Conservation (phyloP, 2,888 invertebrate genomes). For the Platerodrilus igneus region DNA sequence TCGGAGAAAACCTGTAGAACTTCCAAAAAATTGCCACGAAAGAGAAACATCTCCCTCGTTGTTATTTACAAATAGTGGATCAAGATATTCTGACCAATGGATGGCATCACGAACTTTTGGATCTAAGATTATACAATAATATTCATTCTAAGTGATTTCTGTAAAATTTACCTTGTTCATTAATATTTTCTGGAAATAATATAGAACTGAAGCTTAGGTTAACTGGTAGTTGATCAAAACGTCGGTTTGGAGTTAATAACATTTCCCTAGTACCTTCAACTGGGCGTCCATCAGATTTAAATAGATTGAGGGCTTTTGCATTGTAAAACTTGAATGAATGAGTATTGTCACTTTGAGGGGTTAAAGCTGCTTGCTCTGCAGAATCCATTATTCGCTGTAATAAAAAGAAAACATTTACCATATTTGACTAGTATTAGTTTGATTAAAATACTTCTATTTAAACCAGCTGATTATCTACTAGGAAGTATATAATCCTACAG, state of each 20-base stretch:
- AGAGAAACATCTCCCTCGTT: constrained; percentile 84
- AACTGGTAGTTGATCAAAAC: constrained; percentile 82
- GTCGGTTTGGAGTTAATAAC: constrained; percentile 69
- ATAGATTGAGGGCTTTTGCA: constrained; percentile 75
- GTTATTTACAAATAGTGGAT: constrained; percentile 84
- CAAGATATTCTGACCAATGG: constrained; percentile 91
- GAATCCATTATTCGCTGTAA: constrained; percentile 85
- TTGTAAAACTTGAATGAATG: constrained; percentile 65
- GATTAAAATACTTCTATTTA: constrained; percentile 3
- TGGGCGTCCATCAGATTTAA: constrained; percentile 69
- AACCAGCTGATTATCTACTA: no score
- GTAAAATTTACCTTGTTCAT: constrained; percentile 58
- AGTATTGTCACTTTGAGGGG: constrained; percentile 52
- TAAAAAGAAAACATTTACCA: constrained; percentile 10
- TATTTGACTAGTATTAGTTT: background rate
- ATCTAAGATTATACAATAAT: constrained; percentile 51
- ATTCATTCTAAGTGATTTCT: background rate
- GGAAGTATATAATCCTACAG: no score
- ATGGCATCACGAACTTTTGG: constrained; percentile 82
- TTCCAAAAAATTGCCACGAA: constrained; percentile 99
- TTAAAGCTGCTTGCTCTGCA: constrained; percentile 80
- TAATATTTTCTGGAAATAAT: constrained; percentile 78
- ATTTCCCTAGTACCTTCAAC: constrained; percentile 67
- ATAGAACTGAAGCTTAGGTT: constrained; percentile 83
- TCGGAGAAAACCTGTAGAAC: constrained; percentile 90